phyloP scores from a whole-genome alignment of 2,888 invertebrate species.

The Linnaemya vulpina region DNA sequence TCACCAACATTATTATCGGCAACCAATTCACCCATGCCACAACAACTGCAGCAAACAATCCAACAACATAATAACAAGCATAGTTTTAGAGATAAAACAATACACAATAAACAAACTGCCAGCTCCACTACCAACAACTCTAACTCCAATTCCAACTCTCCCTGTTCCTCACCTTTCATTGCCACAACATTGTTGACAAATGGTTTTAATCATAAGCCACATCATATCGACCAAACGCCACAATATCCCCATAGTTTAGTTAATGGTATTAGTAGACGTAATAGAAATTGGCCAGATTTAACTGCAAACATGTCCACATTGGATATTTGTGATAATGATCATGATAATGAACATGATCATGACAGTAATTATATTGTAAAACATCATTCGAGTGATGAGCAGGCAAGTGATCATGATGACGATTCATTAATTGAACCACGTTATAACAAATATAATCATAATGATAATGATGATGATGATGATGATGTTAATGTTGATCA shows the following conservation, averaged over 20 bases:
- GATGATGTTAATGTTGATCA: conserved; percentile 36
- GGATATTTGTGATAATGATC: conserved; percentile 77
- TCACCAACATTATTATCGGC: conserved; percentile 72
- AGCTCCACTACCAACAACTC: conserved; percentile 26
- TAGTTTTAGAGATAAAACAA: conserved; percentile 51
- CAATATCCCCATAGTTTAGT: conserved; percentile 61
- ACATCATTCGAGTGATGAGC: conserved; percentile 61
- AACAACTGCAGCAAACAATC: conserved; percentile 69
- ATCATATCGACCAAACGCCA: conserved; percentile 52
- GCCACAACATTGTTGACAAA: conserved; percentile 58
- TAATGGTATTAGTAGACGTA: conserved; percentile 63
- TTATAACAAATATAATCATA: conserved; percentile 43
- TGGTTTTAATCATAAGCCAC: conserved; percentile 62
- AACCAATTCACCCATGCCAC: conserved; percentile 72
- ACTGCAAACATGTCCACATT: conserved; percentile 72
- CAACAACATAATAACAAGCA: conserved; percentile 51
- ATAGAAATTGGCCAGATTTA: conserved; percentile 70
- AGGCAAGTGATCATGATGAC: conserved; percentile 52
- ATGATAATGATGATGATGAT: conserved; percentile 46
- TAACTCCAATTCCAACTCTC: background rate
- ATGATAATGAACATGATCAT: conserved; percentile 70
- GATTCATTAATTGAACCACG: conserved; percentile 73
- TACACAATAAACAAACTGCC: conserved; percentile 23
- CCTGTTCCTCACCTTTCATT: conserved; percentile 25
- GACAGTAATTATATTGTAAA: conserved; percentile 70